Conservation (phyloP, 1,140 invertebrate species). For the Pristionchus pacificus region DNA sequence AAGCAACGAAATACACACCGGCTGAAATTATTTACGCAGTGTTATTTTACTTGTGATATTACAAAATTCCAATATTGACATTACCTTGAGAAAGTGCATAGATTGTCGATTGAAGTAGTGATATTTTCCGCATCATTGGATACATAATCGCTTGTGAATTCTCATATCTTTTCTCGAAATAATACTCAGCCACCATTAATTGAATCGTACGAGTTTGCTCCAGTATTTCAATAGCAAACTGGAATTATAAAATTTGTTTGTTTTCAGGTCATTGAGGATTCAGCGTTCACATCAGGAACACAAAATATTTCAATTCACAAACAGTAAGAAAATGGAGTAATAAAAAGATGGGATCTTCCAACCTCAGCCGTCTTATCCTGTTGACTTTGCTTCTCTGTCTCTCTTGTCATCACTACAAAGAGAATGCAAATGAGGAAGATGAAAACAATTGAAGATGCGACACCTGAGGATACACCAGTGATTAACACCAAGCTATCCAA, state of each 20-base stretch:
- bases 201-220: conserved; percentile 33
- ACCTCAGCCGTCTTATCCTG: neutral
- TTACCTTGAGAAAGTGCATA: neutral
- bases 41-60: too few species aligned
- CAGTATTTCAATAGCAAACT: conserved; percentile 33
- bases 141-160: neutral
- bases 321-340: too few species aligned
- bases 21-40: too few species aligned
- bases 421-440: neutral
- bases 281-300: too few species aligned
- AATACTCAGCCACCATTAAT: conserved; percentile 19
- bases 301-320: too few species aligned
- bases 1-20: too few species aligned
- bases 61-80: neutral
- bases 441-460: neutral
- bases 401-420: neutral
- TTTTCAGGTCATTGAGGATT: too few species aligned
- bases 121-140: neutral
- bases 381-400: neutral
- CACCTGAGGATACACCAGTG: neutral
- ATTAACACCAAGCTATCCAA: too few species aligned
- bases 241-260: neutral
- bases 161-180: conserved; percentile 18
- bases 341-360: too few species aligned
- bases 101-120: neutral